Percentiles rank a stretch among this genome's conserved stretches.
Evolutionary conservation across 2,113 vertebrate species (phyloP).

Genomic region (Baryphthengus martii): DNA sequence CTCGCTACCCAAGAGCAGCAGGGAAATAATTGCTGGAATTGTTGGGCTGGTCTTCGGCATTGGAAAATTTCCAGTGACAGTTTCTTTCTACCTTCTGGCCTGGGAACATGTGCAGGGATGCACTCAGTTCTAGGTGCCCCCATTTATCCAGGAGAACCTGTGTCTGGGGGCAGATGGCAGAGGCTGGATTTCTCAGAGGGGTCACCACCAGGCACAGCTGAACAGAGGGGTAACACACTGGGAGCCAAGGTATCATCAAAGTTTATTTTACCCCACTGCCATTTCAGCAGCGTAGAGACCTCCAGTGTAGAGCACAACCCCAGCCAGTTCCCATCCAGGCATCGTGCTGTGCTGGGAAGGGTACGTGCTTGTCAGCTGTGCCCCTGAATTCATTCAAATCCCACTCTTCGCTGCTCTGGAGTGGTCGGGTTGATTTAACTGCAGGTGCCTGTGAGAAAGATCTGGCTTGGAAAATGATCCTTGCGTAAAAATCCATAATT

Average conservation of each 20-base stretch:
- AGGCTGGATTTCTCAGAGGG: not conserved
- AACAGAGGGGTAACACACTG: not conserved
- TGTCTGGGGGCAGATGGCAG: not conserved
- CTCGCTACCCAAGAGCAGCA: not conserved
- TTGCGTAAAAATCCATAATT: not conserved
- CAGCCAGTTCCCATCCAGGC: not conserved
- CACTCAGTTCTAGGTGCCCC: not conserved
- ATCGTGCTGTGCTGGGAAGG: accelerated
- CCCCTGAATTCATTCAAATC: not conserved
- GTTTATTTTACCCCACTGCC: not conserved
- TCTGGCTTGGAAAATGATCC: not conserved
- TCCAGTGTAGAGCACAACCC: not conserved
- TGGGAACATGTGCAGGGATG: not conserved
- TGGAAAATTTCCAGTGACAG: not conserved
- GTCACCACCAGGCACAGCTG: not conserved
- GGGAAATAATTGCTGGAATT: not conserved
- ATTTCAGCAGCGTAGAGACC: not conserved
- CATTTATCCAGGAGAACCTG: not conserved
- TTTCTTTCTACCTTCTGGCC: not conserved
- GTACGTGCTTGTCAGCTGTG: not conserved
- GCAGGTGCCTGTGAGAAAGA: not conserved
- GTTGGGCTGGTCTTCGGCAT: not conserved
- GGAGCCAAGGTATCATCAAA: not conserved
- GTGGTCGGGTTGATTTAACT: not conserved
- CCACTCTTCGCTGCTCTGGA: accelerated